These are phyloP conservation scores for Podilymbus podiceps DNA, from an alignment of 2,113 vertebrate species.

Conservation along the genomic window DNA sequence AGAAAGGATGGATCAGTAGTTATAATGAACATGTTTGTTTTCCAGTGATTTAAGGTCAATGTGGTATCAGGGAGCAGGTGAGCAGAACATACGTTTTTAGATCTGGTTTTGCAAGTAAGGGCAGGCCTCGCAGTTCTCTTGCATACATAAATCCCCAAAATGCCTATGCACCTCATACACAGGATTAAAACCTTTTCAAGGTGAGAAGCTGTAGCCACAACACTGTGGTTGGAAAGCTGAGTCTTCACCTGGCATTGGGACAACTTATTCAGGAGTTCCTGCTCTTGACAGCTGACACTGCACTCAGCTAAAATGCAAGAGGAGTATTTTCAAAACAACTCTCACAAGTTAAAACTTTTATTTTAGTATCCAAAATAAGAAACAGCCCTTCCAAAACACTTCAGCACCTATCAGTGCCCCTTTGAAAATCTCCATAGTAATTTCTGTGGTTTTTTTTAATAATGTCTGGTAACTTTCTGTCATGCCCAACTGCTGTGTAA, in stretches of 20 bases:
- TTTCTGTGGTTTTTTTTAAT: background rate
- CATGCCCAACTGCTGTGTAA: background rate
- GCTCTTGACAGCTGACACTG: background rate
- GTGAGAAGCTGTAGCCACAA: conserved; percentile 11
- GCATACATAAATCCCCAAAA: conserved; percentile 19
- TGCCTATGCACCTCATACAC: background rate
- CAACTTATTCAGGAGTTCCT: background rate
- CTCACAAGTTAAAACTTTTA: background rate
- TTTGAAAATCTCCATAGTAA: background rate
- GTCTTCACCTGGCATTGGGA: background rate
- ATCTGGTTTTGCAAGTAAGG: conserved; percentile 22
- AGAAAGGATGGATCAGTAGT: background rate
- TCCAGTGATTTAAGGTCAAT: conserved; percentile 10
- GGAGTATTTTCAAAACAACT: background rate
- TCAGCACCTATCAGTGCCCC: background rate
- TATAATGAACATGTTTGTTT: background rate
- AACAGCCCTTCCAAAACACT: background rate
- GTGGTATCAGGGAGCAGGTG: background rate
- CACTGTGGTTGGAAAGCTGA: conserved; percentile 10
- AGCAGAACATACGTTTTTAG: background rate
- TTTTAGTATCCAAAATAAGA: background rate
- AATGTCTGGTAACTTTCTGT: background rate
- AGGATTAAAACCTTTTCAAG: conserved; percentile 29
- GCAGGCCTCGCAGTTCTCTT: background rate
- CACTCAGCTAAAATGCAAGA: background rate